Evolutionary conservation across 2,113 vertebrate genomes (phyloP), one percentile per base, ranked within the genome.

Genomic region (Rhabdomys dilectus): DNA sequence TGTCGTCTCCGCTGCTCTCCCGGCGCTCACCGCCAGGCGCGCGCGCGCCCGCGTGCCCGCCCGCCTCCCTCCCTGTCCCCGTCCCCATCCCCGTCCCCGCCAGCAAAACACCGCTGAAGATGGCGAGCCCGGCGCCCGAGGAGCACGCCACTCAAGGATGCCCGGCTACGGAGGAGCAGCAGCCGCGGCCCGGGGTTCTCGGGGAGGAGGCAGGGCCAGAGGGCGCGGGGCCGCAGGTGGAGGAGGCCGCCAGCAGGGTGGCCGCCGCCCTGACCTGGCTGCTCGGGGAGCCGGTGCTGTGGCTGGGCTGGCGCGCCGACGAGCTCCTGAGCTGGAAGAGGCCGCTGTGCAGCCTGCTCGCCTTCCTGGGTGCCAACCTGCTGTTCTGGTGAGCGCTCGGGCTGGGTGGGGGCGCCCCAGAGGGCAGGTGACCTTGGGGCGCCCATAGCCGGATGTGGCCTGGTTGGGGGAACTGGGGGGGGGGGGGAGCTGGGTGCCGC

Each of bases 331-430:
- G 97, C 98, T 99, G 99, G 99, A 97, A 96, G 98, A 99, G 98
- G 98, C 99, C 99, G 42, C 97, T 98, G 93, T 98, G 96, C 98
- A 99, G 98, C 94, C 98, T 99, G 94, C 98, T 98, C 17, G 96
- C 98, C 97, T 99, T 99, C 96, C 96, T 99, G 96, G 98, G 98
- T 92, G 98, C 99, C 97, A 99, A 99, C 98, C 88, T 98, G 94
- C 97, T 99, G 78, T 99, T 99, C 97, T 99, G 99, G 99, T 99
- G 98, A 99, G 98, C 98, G 97, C 95, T 97, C 97, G 80, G 31
- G 75, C 77, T 0, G 72, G 68, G 31, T 60, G 91, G 93, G 91
- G 84, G 36, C 34, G 60, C 36, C 10, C 15, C 3, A 91, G 75
- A 76, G 19, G 85, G 85, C 89, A 58, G 89, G 91, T 88, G 95